Conservation (phyloP, 2,113 vertebrate species). For the Scatophagus argus region DNA sequence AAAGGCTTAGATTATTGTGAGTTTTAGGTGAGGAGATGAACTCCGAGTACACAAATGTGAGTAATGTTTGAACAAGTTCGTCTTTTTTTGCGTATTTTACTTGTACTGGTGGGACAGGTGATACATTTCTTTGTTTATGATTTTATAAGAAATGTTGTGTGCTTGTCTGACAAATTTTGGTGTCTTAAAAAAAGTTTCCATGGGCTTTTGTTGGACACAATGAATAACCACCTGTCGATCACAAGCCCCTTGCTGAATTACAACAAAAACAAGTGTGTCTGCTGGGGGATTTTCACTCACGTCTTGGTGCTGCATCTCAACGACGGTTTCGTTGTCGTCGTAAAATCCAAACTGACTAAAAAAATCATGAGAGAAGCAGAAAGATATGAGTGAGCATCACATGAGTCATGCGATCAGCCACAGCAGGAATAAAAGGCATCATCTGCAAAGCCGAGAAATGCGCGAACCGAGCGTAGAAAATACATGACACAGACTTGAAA, state of each 20-base stretch:
- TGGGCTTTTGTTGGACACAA: background rate
- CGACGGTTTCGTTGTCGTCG: conserved; percentile 89
- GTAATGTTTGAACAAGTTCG: background rate
- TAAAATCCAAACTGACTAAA: conserved; percentile 93
- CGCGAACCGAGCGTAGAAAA: background rate
- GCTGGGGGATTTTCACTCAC: conserved; percentile 79
- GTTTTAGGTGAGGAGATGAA: no score
- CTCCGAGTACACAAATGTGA: no score
- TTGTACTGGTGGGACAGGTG: background rate
- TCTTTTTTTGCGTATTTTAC: background rate
- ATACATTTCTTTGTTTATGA: no score
- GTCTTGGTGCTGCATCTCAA: conserved; percentile 88
- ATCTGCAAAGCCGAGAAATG: background rate
- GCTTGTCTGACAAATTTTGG: no score
- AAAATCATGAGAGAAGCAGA: conserved; percentile 39
- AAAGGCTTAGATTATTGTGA: no score
- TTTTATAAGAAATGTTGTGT: background rate
- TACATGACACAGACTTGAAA: background rate
- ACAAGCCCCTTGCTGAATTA: no score
- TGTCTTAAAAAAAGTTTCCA: no score
- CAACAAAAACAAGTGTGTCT: no score
- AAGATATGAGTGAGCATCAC: conserved; percentile 34
- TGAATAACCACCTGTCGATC: background rate
- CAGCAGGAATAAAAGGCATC: conserved; percentile 5
- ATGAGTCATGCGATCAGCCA: conserved; percentile 47